These are phyloP conservation scores for Paedocypris sp. DNA, from an alignment of 2,113 vertebrate species.

Conservation along the genomic window DNA sequence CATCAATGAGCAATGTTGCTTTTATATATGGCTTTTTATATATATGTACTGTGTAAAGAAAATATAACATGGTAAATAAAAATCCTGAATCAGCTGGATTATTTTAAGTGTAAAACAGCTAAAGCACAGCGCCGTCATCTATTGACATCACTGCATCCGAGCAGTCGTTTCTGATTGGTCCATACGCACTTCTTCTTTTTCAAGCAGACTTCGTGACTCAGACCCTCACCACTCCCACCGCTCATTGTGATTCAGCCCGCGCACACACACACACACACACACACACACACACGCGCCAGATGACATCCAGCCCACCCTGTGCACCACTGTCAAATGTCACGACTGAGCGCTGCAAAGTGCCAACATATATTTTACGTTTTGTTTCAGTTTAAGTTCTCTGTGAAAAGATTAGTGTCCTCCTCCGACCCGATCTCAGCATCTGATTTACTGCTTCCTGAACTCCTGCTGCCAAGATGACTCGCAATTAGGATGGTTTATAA, in stretches of 20 bases:
- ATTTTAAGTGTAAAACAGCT: too few relatives aligned
- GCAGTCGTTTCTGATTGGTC: background rate
- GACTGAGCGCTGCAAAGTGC: background rate
- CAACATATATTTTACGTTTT: slow-evolving; percentile 14
- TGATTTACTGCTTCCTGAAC: slow-evolving; percentile 33
- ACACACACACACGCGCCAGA: slow-evolving; percentile 12
- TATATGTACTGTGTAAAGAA: too few relatives aligned
- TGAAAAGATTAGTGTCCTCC: slow-evolving; percentile 20
- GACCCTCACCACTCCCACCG: background rate
- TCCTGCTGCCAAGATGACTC: slow-evolving; percentile 30
- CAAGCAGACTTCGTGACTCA: slow-evolving; percentile 1
- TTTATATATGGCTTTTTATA: too few relatives aligned
- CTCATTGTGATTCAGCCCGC: slow-evolving; percentile 26
- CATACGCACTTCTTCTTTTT: slow-evolving; percentile 23
- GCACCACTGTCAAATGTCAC: slow-evolving; percentile 12
- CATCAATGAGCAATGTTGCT: too few relatives aligned
- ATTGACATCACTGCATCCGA: too few relatives aligned
- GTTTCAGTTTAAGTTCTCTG: slow-evolving; percentile 8
- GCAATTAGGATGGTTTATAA: slow-evolving; percentile 42
- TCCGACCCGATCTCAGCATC: background rate
- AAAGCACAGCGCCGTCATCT: too few relatives aligned
- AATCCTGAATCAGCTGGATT: too few relatives aligned
- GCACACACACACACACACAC: too few relatives aligned
- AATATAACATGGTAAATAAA: too few relatives aligned
- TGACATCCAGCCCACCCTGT: slow-evolving; percentile 13